Evolutionary conservation across 92 coral and sea anemone genomes (phyloP).

Genomic region (Porites divaricata): DNA sequence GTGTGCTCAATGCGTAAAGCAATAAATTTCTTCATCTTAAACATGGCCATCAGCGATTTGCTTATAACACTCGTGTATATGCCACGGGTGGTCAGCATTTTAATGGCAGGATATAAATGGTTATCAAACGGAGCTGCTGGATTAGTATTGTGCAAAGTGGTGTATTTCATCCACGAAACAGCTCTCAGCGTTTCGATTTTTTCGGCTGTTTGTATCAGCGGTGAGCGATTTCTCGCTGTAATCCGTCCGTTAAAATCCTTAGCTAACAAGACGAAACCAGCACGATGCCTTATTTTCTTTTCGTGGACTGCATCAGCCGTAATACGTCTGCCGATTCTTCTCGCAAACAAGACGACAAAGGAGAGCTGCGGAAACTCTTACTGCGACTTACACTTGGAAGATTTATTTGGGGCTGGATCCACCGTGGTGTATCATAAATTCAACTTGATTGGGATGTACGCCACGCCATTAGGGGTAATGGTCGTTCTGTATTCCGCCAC

Average conservation of each 20-base stretch:
- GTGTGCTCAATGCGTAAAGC: slow-evolving; percentile 51
- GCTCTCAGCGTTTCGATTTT: slow-evolving; percentile 53
- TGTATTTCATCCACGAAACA: slow-evolving; percentile 57
- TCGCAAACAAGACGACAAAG: slow-evolving; percentile 13
- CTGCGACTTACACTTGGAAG: slow-evolving; percentile 48
- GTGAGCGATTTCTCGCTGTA: slow-evolving; percentile 74
- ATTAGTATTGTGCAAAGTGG: slow-evolving; percentile 43
- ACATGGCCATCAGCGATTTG: slow-evolving; percentile 69
- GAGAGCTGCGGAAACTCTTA: slow-evolving; percentile 9
- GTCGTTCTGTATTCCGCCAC: slow-evolving; percentile 60
- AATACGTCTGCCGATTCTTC: slow-evolving; percentile 61
- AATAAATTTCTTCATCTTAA: slow-evolving; percentile 65
- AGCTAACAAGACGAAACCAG: slow-evolving; percentile 32
- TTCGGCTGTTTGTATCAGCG: slow-evolving; percentile 67
- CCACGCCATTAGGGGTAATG: slow-evolving; percentile 49
- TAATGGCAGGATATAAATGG: slow-evolving; percentile 66
- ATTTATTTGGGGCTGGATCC: slow-evolving; percentile 51
- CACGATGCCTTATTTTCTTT: slow-evolving; percentile 27
- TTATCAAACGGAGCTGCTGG: slow-evolving; percentile 47
- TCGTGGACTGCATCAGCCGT: slow-evolving; percentile 57
- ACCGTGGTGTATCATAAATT: slow-evolving; percentile 48
- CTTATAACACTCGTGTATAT: slow-evolving; percentile 59
- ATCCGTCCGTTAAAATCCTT: slow-evolving; percentile 50
- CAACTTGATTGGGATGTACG: slow-evolving; percentile 56
- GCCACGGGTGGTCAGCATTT: slow-evolving; percentile 69